These are phyloP conservation scores for Poecilobothrus nobilitatus DNA, from an alignment of 2,888 invertebrate species.

Conservation along the genomic window DNA sequence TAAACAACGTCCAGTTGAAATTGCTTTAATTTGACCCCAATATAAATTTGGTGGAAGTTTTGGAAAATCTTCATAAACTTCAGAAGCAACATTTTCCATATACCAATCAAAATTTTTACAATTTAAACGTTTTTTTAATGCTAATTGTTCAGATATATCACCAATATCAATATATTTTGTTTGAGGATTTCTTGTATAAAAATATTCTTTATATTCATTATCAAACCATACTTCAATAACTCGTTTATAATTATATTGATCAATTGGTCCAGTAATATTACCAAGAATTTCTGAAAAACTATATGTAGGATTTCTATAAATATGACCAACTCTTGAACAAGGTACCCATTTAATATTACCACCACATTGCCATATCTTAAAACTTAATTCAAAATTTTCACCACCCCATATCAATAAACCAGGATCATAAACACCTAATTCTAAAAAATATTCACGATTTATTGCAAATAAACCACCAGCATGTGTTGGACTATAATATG, in stretches of 20 bases:
- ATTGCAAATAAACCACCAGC: conserved; percentile 91
- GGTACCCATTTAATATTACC: conserved; percentile 82
- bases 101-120: conserved; percentile 86
- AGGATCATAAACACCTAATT: conserved; percentile 79
- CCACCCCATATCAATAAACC: conserved; percentile 62
- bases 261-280: conserved; percentile 82
- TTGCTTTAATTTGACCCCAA: conserved; percentile 68
- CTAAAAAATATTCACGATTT: conserved; percentile 80
- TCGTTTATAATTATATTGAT: conserved; percentile 44
- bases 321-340: conserved; percentile 87
- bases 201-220: conserved; percentile 71
- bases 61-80: conserved; percentile 55
- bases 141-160: conserved; percentile 64
- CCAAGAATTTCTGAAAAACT: conserved; percentile 70
- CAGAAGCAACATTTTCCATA: conserved; percentile 69
- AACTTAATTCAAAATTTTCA: conserved; percentile 92
- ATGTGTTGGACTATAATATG: conserved; percentile 72
- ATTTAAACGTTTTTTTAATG: conserved; percentile 63
- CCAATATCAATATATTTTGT: conserved; percentile 56
- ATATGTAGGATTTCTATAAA: conserved; percentile 72
- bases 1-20: conserved; percentile 50
- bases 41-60: conserved; percentile 49
- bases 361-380: conserved; percentile 73
- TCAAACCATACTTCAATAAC: conserved; percentile 76
- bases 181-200: conserved; percentile 69